These are phyloP conservation scores for Myotis pilosus DNA, from an alignment of 2,797 vertebrate species.

Conservation along the genomic window DNA sequence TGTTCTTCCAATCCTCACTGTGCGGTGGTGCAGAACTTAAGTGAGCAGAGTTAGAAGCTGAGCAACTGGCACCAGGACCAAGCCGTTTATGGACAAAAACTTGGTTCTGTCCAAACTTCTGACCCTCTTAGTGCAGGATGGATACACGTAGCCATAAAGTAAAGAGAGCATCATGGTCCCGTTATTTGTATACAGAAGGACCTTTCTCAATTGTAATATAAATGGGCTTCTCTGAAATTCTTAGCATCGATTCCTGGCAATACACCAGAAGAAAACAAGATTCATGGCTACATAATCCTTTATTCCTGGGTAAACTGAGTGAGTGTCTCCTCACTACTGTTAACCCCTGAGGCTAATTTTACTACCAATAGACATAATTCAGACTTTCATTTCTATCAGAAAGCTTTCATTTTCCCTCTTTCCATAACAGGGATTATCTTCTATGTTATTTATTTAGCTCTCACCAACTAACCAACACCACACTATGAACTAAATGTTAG, in stretches of 20 bases:
- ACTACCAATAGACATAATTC: not conserved
- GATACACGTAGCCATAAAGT: not conserved
- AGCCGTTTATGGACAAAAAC: not conserved
- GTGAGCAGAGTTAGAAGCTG: not conserved
- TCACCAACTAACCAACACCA: not conserved
- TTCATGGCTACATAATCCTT: not conserved
- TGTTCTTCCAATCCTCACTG: not conserved
- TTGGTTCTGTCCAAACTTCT: not conserved
- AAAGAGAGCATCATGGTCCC: not conserved
- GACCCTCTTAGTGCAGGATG: not conserved
- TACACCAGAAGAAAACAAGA: not conserved
- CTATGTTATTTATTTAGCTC: not conserved
- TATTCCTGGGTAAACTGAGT: not conserved
- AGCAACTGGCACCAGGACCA: not conserved
- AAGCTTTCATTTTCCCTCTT: not conserved
- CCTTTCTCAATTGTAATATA: not conserved
- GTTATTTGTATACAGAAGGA: not conserved
- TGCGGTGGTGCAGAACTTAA: accelerated
- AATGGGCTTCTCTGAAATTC: conserved; percentile 18
- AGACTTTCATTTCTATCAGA: not conserved
- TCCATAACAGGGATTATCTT: not conserved
- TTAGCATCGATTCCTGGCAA: not conserved
- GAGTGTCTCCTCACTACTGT: not conserved
- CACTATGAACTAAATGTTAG: not conserved
- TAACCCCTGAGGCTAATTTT: not conserved